Conservation (phyloP, 2,888 invertebrate species). For the Ceratothoa steindachneri region DNA sequence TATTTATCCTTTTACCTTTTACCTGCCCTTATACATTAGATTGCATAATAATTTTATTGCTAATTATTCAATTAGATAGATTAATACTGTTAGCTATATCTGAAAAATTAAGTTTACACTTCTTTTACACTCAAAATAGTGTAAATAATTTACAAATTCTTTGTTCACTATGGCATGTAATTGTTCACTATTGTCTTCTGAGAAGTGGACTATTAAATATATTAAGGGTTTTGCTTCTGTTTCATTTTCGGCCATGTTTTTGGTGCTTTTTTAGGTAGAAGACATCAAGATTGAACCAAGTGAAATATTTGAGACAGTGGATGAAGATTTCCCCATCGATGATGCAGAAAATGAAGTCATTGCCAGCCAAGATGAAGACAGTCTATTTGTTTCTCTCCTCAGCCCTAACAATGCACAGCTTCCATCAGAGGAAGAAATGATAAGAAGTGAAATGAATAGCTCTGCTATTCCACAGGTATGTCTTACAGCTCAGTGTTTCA, state of each 20-base stretch:
- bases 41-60: no score
- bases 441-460: neutral
- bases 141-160: no score
- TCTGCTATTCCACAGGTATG: neutral
- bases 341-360: neutral
- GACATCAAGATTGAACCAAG: neutral
- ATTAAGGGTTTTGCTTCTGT: neutral
- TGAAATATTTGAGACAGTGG: constrained; percentile 12
- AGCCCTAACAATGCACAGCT: constrained; percentile 1
- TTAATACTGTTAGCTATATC: no score
- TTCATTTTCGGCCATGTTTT: neutral
- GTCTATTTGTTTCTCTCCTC: constrained; percentile 5
- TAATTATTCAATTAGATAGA: no score
- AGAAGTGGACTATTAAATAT: neutral
- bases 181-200: no score
- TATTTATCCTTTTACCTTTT: no score
- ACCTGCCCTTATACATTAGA: no score
- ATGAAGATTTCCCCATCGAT: neutral
- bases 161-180: no score
- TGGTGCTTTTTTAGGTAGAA: neutral
- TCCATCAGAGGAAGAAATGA: neutral
- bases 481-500: neutral
- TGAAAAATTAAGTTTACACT: no score
- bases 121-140: no score
- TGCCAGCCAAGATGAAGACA: neutral